Conservation (phyloP, 2,888 invertebrate species). For the Ennomos fuscantarius region DNA sequence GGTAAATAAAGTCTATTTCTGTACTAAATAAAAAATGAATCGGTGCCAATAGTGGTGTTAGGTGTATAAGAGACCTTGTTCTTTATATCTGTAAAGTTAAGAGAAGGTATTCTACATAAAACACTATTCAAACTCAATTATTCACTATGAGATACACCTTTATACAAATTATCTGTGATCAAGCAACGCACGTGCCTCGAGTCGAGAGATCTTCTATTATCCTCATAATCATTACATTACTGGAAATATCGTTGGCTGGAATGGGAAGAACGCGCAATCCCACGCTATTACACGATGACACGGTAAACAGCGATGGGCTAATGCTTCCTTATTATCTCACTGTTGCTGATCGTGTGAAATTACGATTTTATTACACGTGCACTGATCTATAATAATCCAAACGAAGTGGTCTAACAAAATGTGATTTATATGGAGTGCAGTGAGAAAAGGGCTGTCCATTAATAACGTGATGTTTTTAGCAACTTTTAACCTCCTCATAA, state of each 20-base stretch:
- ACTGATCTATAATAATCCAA: conserved; percentile 8
- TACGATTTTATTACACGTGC: conserved; percentile 31
- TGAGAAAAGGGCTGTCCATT: no score
- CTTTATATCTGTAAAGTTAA: no score
- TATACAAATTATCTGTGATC: conserved; percentile 2
- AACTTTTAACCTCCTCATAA: no score
- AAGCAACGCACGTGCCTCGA: conserved; percentile 33
- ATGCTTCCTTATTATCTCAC: conserved; percentile 54
- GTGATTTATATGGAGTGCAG: conserved; percentile 1
- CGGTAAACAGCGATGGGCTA: conserved; percentile 51
- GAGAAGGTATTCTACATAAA: no score
- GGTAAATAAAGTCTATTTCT: no score
- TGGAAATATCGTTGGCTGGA: conserved; percentile 20
- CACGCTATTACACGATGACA: conserved; percentile 53
- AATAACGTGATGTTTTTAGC: no score
- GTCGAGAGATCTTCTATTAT: conserved; percentile 25
- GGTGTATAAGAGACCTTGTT: no score
- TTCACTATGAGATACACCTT: no score
- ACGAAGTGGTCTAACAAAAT: background rate
- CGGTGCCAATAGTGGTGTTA: no score
- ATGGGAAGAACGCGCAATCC: conserved; percentile 47
- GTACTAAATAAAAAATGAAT: no score
- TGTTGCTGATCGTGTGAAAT: conserved; percentile 54
- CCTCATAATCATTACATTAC: conserved; percentile 35
- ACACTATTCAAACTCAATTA: no score